Conservation (phyloP, 2,797 vertebrate species). For the Mus minutoides region DNA sequence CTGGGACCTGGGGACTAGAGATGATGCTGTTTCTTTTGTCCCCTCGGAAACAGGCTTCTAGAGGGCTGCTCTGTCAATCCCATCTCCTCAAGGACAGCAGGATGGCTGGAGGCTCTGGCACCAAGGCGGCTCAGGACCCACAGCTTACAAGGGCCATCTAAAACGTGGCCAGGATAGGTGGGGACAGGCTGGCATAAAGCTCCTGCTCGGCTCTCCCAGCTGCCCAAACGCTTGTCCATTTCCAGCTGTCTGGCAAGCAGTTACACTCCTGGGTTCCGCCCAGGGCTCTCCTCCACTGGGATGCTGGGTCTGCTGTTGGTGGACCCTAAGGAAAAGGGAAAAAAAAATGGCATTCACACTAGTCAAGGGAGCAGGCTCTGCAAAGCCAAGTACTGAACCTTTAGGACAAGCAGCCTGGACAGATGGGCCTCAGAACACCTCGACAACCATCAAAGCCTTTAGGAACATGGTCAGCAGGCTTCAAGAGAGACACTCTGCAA, state of each 20-base stretch:
- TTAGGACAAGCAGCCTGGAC: neutral
- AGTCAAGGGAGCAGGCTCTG: too few species aligned
- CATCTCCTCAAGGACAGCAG: constrained; percentile 20
- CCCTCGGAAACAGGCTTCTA: constrained; percentile 3
- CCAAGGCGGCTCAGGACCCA: constrained; percentile 9
- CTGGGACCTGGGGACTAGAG: constrained; percentile 13
- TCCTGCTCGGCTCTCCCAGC: constrained; percentile 1
- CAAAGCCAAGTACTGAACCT: neutral
- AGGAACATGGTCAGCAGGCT: fast-evolving
- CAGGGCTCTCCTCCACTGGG: constrained; percentile 88
- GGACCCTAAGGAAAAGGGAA: constrained; percentile 85
- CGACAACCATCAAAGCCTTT: neutral
- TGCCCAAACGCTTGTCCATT: constrained; percentile 34
- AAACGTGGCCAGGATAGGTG: constrained; percentile 52
- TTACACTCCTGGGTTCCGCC: constrained; percentile 84
- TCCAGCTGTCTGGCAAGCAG: constrained; percentile 28
- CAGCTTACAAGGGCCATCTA: constrained; percentile 56
- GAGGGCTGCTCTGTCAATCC: neutral
- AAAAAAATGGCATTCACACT: neutral
- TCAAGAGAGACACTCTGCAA: neutral
- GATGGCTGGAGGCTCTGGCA: constrained; percentile 14
- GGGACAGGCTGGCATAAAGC: constrained; percentile 44
- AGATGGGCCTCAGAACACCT: neutral
- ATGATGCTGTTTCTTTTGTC: neutral
- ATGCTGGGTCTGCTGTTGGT: constrained; percentile 86